Evolutionary conservation across 2,888 invertebrate genomes (phyloP).

Genomic region (Epsilonema sp.): DNA sequence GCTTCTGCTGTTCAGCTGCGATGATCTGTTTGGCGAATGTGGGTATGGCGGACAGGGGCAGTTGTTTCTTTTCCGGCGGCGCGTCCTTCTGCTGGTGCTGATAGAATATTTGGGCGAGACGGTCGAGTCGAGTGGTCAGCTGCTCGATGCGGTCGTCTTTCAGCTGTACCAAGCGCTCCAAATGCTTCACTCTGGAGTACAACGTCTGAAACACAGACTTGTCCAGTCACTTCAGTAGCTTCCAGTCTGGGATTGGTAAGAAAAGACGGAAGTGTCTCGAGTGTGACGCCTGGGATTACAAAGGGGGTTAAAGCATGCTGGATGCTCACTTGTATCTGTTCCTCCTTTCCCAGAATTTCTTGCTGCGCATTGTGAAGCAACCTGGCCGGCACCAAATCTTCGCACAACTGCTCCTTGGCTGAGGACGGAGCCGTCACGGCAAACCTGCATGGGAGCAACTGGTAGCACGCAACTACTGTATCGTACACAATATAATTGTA

Average conservation of each 20-base stretch:
- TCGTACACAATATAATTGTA: too few relatives aligned
- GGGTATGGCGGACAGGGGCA: not conserved
- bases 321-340: slow-evolving; percentile 6
- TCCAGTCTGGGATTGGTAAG: too few relatives aligned
- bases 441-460: not conserved
- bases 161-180: slow-evolving; percentile 10
- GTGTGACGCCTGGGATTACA: too few relatives aligned
- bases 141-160: slow-evolving; percentile 13
- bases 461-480: too few relatives aligned
- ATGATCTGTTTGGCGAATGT: too few relatives aligned
- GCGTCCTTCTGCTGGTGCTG: not conserved
- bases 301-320: too few relatives aligned
- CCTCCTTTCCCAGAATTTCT: slow-evolving; percentile 8
- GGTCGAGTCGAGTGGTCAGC: slow-evolving; percentile 10
- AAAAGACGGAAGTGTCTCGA: too few relatives aligned
- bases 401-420: slow-evolving; percentile 2
- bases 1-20: too few relatives aligned
- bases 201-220: slow-evolving; percentile 8
- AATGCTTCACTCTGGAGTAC: slow-evolving; percentile 9
- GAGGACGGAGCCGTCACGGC: not conserved
- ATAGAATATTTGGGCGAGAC: slow-evolving; percentile 4
- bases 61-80: not conserved
- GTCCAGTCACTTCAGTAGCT: not conserved
- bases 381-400: slow-evolving; percentile 8
- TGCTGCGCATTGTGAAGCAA: slow-evolving; percentile 6